These are phyloP conservation scores for Athetis lepigone DNA, from an alignment of 2,888 invertebrate species.

Conservation along the genomic window DNA sequence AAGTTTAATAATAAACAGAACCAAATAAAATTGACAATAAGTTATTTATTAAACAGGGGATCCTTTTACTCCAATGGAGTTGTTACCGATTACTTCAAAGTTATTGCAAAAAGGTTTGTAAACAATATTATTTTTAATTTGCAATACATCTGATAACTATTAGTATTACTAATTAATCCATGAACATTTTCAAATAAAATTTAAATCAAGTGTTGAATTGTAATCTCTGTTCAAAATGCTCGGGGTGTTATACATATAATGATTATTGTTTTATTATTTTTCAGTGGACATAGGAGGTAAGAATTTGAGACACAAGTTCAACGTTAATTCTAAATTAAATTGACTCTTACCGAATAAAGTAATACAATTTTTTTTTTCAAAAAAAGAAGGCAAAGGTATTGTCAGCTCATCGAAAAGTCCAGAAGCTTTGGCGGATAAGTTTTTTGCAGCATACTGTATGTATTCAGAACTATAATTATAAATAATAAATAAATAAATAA, in stretches of 20 bases:
- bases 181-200: too few relatives aligned
- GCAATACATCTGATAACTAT: too few relatives aligned
- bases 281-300: slow-evolving; percentile 72
- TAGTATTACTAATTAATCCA: too few relatives aligned
- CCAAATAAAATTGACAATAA: not conserved
- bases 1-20: not conserved
- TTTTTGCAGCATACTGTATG: slow-evolving; percentile 80
- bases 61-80: slow-evolving; percentile 73
- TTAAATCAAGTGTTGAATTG: too few relatives aligned
- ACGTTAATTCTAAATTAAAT: not conserved
- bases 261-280: slow-evolving; percentile 32
- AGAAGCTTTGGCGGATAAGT: slow-evolving; percentile 75
- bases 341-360: accelerated
- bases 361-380: slow-evolving; percentile 10
- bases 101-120: slow-evolving; percentile 73
- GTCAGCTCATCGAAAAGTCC: slow-evolving; percentile 72
- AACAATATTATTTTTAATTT: not conserved
- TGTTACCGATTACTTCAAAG: slow-evolving; percentile 73
- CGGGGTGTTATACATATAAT: not conserved
- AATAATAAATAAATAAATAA: too few relatives aligned
- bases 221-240: too few relatives aligned
- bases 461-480: slow-evolving; percentile 40
- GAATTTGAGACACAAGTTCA: slow-evolving; percentile 27
- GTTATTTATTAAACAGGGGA: slow-evolving; percentile 71
- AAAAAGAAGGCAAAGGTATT: slow-evolving; percentile 78